phyloP scores from a whole-genome alignment of 2,113 vertebrate genomes.

The Plecturocebus donacophilus region DNA sequence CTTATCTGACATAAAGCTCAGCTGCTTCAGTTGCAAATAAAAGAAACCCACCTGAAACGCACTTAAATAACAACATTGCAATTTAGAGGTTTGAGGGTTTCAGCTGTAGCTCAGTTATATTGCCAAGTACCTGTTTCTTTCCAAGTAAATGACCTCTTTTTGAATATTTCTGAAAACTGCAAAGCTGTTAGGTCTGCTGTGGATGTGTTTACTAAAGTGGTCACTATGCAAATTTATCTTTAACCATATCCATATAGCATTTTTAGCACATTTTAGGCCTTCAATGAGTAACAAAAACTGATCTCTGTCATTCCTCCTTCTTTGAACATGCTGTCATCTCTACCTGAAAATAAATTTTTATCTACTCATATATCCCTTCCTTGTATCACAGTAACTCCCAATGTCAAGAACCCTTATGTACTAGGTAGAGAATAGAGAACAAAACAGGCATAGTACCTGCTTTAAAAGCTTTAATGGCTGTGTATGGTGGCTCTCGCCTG shows the following conservation, averaged over 20 bases:
- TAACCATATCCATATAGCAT: background rate
- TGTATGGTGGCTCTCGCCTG: too few species aligned
- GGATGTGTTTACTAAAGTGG: background rate
- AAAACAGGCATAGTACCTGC: background rate
- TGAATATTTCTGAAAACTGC: background rate
- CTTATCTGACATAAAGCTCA: background rate
- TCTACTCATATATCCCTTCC: background rate
- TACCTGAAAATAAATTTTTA: background rate
- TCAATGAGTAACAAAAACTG: background rate
- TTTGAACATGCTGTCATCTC: background rate
- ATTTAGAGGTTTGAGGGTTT: conserved; percentile 22
- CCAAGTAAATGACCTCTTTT: conserved; percentile 36
- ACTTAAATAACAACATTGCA: conserved; percentile 28
- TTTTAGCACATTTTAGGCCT: background rate
- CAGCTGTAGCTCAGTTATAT: background rate
- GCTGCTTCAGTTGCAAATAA: conserved; percentile 34
- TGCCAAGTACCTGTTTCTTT: conserved; percentile 25
- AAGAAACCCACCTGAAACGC: background rate
- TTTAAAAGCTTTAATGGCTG: background rate
- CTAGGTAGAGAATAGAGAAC: background rate
- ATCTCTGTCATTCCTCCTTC: background rate
- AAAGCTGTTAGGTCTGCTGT: background rate
- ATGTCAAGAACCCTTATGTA: background rate
- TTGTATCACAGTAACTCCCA: background rate
- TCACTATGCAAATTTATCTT: background rate